Evolutionary conservation across 2,797 vertebrate species (phyloP).

Genomic region (Cryptoblepharus egeriae): DNA sequence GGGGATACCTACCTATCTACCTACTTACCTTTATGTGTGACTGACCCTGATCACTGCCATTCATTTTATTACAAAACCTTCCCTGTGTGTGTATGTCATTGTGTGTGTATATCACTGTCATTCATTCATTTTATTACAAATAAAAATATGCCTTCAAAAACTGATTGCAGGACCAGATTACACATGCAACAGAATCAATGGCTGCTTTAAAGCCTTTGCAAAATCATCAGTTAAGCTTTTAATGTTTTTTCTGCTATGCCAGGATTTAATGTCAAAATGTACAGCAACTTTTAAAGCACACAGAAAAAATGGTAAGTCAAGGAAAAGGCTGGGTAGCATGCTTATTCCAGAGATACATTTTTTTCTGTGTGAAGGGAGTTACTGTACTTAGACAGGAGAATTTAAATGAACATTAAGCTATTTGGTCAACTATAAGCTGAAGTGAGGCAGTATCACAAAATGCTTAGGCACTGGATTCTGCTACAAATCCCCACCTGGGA

Average conservation of each 20-base stretch:
- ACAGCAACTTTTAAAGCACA: not conserved
- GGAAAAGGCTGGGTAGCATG: not conserved
- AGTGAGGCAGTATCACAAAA: not conserved
- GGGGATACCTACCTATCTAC: no score
- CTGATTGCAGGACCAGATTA: not conserved
- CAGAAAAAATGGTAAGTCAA: not conserved
- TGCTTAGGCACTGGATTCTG: not conserved
- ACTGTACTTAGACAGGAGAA: no score
- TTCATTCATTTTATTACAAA: not conserved
- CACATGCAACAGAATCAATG: not conserved
- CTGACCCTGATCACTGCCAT: no score
- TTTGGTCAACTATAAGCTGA: not conserved
- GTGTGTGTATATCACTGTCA: not conserved
- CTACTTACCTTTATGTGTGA: no score
- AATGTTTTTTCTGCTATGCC: no score
- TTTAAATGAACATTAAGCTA: no score
- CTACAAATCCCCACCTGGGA: no score
- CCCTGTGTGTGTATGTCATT: no score
- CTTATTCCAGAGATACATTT: not conserved
- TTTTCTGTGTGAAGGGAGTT: not conserved
- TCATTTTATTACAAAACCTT: no score
- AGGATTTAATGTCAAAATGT: not conserved
- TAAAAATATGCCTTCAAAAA: not conserved
- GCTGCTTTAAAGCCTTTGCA: no score
- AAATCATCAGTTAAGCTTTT: not conserved